Base-by-base conservation (phyloP, 2,888 invertebrate species). In the Pristionchus arcanus region DNA sequence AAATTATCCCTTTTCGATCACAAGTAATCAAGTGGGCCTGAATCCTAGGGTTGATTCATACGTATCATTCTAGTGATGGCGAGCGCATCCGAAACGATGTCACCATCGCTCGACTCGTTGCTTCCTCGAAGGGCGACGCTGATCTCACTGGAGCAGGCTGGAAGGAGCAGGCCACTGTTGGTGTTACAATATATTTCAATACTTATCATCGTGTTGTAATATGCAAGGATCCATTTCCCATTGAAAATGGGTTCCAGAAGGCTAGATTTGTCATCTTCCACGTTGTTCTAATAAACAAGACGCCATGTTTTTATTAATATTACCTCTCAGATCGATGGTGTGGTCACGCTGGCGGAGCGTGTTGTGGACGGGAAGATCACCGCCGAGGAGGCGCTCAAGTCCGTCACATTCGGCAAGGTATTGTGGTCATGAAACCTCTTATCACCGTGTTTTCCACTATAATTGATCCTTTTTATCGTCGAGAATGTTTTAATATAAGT, bases 101-200 rank as follows among this genome's bases (percentile, higher is more conserved):
- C 25, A 87, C 91, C 53, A 93, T 94, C 87, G 92, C 94, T 19
- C 90, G 92, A 19, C 90, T 93, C 74, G 90, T 94, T 55, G 92
- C 93, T 49, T 91, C 92, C n/a, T 90, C 91, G 4, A 49, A 55
- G 28, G 90, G 89, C 16, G 90, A 90, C 37, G 90, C 90, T 25
- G 90, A 91, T n/a, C 91, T 94, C 31, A 84, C 92, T 15, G 94
- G 94, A 74, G 89, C 90, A 28, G 89, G 68, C 5, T 21, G 90
- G 16, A 68, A 89, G 74, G 92, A 94, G 77, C 89, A 89, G 55
- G 93, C 92, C 16, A 66, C 90, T 68, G 91, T 71, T 15, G 2
- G 71, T 71, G 21, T 16, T 9, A 9, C 42, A 11, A 11, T 9
- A 11, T 49, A 7, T 49, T 7, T 13, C 9, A 49, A 49, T 7